Base-by-base conservation (phyloP, 30 jellyfish, hydroid and myxozoan genomes). In the Aurelia coerulea region DNA sequence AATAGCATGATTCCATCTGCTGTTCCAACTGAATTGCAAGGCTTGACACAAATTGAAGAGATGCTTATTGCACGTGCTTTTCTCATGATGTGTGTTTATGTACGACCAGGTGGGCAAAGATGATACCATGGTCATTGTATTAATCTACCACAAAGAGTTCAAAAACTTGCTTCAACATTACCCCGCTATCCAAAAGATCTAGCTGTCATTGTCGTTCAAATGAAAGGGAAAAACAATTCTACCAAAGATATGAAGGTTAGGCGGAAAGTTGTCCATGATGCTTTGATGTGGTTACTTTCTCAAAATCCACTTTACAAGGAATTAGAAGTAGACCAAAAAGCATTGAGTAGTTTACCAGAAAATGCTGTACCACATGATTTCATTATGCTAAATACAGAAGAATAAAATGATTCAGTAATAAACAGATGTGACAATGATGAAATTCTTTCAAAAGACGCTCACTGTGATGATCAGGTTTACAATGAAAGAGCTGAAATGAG, bases 41-140 rank as follows among this genome's bases (percentile, higher is more conserved):
- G 79, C 35, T 23, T 50, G 52, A 10, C 79, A 50, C 87, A 76
- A 53, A n/a, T 23, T 76, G 87, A 76, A 76, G 82, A 76, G 53
- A 76, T 49, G 83, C 53, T 76, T 31, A 76, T 76, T 10, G 31
- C 85, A 56, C 18, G 85, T 53, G 85, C 85, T n/a, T 52, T 74
- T 65, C 85, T 53, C 23, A 65, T 74, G n/a, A 76, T 76, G 15
- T 9, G 53, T 13, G 65, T 76, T 23, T 76, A 53, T 35, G 18
- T n/a, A 23, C 46, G 39, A 76, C 82, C 87, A 76, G 82, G 79
- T 10, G 66, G 83, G 6, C 82, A 16, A 76, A 42, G 39, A 42
- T 86, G 80, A 3, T 76, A 76, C 53, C 16, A 29, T 14, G 87
- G 79, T 16, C 87, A 76, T 54, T n/a, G 37, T n/a, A 42, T 76